These are phyloP conservation scores for Cryptosula pallasiana DNA, from an alignment of 2,888 invertebrate species.

Conservation along the genomic window DNA sequence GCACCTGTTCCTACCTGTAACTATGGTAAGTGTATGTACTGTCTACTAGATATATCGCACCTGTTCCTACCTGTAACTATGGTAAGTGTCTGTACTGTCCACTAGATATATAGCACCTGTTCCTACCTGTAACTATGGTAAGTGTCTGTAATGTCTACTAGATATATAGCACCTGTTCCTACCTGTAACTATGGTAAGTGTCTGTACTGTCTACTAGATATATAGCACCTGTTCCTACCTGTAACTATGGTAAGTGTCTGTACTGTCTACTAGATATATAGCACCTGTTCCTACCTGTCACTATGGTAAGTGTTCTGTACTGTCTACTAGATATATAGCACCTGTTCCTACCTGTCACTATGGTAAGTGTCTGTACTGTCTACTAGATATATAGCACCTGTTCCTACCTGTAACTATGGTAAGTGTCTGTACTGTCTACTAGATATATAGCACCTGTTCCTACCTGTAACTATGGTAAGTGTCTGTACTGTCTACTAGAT, in stretches of 20 bases:
- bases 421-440: no score
- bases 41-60: slow-evolving; percentile 6
- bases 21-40: slow-evolving; percentile 13
- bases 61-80: slow-evolving; percentile 10
- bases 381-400: slow-evolving; percentile 10
- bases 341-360: slow-evolving; percentile 9
- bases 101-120: slow-evolving; percentile 12
- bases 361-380: no score
- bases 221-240: slow-evolving; percentile 3
- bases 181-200: slow-evolving; percentile 9
- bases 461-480: slow-evolving; percentile 6
- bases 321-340: slow-evolving; percentile 4
- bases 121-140: slow-evolving; percentile 8
- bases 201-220: no score
- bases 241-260: slow-evolving; percentile 17
- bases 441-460: slow-evolving; percentile 14
- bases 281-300: slow-evolving; percentile 9
- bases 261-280: neutral
- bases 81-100: no score
- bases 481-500: no score
- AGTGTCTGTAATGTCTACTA: no score
- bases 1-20: slow-evolving; percentile 14
- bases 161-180: slow-evolving; percentile 11
- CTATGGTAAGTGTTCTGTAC: slow-evolving; percentile 13
- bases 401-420: slow-evolving; percentile 13